Evolutionary conservation across 2,888 invertebrate genomes (phyloP), one percentile per base, ranked within the genome.

Genomic region (Celastrina argiolus): DNA sequence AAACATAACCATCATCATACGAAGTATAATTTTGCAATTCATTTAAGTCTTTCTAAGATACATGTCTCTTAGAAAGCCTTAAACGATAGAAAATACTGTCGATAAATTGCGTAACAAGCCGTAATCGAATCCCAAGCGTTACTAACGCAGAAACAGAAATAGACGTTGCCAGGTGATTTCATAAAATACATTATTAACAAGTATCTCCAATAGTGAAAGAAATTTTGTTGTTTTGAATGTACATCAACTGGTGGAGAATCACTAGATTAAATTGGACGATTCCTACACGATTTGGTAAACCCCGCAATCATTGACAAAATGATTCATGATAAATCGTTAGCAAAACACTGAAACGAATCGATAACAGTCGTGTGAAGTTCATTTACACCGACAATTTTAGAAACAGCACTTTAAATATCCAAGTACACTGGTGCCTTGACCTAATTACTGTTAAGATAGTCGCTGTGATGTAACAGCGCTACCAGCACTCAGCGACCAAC

Each of bases 381-480:
- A 39, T 39, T 34, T 39, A 61, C 61, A 39, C 61, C 36, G 10
- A 36, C 39, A 36, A 16, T 31, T 58, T 61, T 61, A 61, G 61
- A 61, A 39, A 61, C 36, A 36, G 36, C 61, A 31, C 10, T 36
- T 18, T 36, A 36, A 36, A 36, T 34, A 59, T 22, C 34, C 39
- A 61, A 61, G 18, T 61, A 22, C 61, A 61, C 18, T 31, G 41
- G n/a, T 34, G 59, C 66, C 66, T 61, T 66, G 59, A 59, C 66
- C 66, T 42, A 66, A 66, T 66, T 66, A 41, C 22, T 31, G 42
- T 51, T 41, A 59, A 42, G 66, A 65, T 18, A 58, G 65, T 22
- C 59, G 65, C 4, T 58, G 66, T 59, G 66, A 66, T 66, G 66
- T 66, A 66, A 66, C 31, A 31, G 31, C 5, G n/a, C n/a, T n/a